Percentiles rank a stretch among this genome's conserved stretches.
Conservation (phyloP, 2,888 invertebrate genomes). For the Aromia moschata region DNA sequence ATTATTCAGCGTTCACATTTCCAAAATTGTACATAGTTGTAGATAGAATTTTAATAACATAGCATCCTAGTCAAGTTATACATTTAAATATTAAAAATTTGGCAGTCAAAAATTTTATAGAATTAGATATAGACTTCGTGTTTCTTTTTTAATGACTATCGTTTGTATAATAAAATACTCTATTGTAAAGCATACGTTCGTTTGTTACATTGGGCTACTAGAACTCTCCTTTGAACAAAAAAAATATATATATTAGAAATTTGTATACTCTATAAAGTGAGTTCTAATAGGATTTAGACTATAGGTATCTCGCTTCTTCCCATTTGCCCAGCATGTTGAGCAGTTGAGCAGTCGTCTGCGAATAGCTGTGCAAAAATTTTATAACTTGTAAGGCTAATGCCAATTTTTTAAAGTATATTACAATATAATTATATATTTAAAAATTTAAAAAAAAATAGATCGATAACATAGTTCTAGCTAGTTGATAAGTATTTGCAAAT, state of each 20-base stretch:
- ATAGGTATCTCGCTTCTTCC: constrained; percentile 57
- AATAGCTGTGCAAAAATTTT: constrained; percentile 54
- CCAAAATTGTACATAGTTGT: constrained; percentile 55
- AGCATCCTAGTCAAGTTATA: constrained; percentile 56
- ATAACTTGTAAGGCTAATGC: constrained; percentile 57
- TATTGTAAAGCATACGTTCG: constrained; percentile 15
- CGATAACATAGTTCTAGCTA: constrained; percentile 54
- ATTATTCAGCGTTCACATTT: constrained; percentile 45
- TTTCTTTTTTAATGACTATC: constrained; percentile 26
- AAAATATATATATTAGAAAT: constrained; percentile 36
- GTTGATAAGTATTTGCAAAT: constrained; percentile 58
- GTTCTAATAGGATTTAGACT: constrained; percentile 43
- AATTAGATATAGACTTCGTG: constrained; percentile 38
- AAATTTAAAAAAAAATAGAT: too few species aligned
- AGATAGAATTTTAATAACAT: constrained; percentile 57
- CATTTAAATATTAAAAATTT: constrained; percentile 50
- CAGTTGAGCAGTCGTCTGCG: constrained; percentile 39
- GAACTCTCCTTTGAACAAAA: constrained; percentile 21
- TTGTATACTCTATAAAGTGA: constrained; percentile 42
- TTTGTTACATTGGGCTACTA: constrained; percentile 32
- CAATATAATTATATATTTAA: constrained; percentile 45
- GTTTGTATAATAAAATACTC: constrained; percentile 32
- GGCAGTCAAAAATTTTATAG: constrained; percentile 52
- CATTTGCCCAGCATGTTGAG: constrained; percentile 51
- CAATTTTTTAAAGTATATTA: constrained; percentile 57